Conservation (phyloP, 2,797 vertebrate genomes). For the Bradypus variegatus region DNA sequence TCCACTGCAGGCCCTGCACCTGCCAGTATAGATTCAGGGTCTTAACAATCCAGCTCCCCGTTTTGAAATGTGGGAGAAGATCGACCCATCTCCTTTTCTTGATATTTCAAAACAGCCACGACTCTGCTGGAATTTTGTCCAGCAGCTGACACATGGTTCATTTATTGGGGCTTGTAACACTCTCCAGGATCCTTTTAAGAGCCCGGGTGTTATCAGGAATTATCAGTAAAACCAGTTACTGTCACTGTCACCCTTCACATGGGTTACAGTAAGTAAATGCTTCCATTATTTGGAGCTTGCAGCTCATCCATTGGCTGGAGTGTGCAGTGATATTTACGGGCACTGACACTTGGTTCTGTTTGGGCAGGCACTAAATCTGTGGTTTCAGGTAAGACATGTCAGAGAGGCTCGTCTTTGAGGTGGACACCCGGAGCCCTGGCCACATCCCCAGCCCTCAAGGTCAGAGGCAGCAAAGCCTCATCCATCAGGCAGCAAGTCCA, state of each 20-base stretch:
- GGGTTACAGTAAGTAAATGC: rapidly evolving
- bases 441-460: background rate
- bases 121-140: rapidly evolving
- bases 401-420: background rate
- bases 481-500: background rate
- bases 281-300: rapidly evolving
- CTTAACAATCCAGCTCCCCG: too few species aligned
- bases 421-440: background rate
- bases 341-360: rapidly evolving
- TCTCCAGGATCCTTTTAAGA: background rate
- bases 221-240: rapidly evolving
- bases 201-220: rapidly evolving
- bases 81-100: rapidly evolving
- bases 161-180: rapidly evolving
- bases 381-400: background rate
- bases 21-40: rapidly evolving
- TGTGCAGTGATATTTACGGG: background rate
- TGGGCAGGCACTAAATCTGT: background rate
- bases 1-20: rapidly evolving
- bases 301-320: rapidly evolving
- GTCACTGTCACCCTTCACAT: rapidly evolving
- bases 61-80: background rate
- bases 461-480: background rate
- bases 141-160: rapidly evolving
- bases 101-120: background rate